These are phyloP conservation scores for Parasteatoda tepidariorum DNA, from an alignment of 1,140 invertebrate species.

Conservation along the genomic window DNA sequence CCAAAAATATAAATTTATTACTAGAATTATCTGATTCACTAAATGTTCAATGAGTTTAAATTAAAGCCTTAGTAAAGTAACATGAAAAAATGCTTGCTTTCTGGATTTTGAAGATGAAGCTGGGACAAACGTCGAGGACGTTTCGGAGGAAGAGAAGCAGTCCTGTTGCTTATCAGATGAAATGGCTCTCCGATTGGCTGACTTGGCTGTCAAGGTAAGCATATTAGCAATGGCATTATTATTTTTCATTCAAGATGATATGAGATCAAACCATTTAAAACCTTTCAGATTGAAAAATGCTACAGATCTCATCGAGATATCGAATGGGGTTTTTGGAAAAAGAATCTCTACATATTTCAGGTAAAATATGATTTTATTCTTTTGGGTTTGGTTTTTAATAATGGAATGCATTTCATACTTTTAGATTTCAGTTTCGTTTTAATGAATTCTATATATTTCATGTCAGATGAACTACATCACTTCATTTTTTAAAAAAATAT, in stretches of 20 bases:
- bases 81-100: too few species aligned
- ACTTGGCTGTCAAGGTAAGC: slow-evolving; percentile 34
- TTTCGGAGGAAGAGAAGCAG: slow-evolving; percentile 7
- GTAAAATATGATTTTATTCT: not conserved
- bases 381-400: too few species aligned
- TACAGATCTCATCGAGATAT: slow-evolving; percentile 60
- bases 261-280: not conserved
- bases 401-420: too few species aligned
- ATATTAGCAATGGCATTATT: not conserved
- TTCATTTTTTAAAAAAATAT: too few species aligned
- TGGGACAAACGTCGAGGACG: not conserved
- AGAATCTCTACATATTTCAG: slow-evolving; percentile 49
- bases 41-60: too few species aligned
- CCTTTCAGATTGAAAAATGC: slow-evolving; percentile 23
- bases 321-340: slow-evolving; percentile 59
- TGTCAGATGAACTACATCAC: too few species aligned
- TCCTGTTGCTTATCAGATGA: slow-evolving; percentile 42
- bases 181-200: slow-evolving; percentile 19
- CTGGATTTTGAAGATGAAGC: slow-evolving; percentile 1
- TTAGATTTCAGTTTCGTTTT: too few species aligned
- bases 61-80: too few species aligned
- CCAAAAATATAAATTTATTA: too few species aligned
- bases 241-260: not conserved
- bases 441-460: too few species aligned
- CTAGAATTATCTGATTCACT: too few species aligned